Evolutionary conservation across 2,113 vertebrate genomes (phyloP).

Genomic region (Ictalurus furcatus): DNA sequence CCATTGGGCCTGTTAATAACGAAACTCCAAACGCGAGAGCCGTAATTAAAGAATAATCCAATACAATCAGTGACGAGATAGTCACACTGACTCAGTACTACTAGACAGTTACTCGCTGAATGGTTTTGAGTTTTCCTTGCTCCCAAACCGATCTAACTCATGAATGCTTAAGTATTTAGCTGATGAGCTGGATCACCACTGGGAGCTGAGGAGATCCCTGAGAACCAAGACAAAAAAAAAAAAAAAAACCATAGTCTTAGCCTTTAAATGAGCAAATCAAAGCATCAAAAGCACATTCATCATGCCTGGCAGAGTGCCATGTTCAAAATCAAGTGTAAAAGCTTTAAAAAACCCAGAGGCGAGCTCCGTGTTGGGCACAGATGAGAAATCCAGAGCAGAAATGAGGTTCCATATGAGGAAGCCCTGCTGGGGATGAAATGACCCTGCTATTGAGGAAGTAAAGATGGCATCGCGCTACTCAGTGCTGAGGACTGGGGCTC

Average conservation of each 20-base stretch:
- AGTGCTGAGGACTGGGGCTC: conserved; percentile 55
- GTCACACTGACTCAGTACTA: neutral
- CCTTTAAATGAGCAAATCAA: conserved; percentile 33
- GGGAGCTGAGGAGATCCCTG: neutral
- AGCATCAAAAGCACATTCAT: conserved; percentile 35
- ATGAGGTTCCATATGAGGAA: conserved; percentile 59
- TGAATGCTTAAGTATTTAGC: neutral
- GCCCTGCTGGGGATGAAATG: conserved; percentile 68
- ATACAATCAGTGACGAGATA: neutral
- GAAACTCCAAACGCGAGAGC: neutral
- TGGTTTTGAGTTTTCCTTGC: neutral
- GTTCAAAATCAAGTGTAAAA: conserved; percentile 43
- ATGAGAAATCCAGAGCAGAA: conserved; percentile 64
- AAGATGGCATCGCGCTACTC: conserved; percentile 60
- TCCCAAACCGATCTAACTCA: neutral
- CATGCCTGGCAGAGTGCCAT: conserved; percentile 23
- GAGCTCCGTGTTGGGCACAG: conserved; percentile 21
- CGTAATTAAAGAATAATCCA: neutral
- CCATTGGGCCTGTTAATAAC: neutral
- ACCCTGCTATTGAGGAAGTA: conserved; percentile 61
- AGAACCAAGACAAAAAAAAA: conserved; percentile 11
- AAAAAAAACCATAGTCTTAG: neutral
- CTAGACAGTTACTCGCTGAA: neutral
- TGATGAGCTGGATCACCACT: neutral
- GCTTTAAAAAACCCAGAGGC: conserved; percentile 37